phyloP scores from a whole-genome alignment of 64 coral and sea anemone genomes.

The Montipora foliosa region DNA sequence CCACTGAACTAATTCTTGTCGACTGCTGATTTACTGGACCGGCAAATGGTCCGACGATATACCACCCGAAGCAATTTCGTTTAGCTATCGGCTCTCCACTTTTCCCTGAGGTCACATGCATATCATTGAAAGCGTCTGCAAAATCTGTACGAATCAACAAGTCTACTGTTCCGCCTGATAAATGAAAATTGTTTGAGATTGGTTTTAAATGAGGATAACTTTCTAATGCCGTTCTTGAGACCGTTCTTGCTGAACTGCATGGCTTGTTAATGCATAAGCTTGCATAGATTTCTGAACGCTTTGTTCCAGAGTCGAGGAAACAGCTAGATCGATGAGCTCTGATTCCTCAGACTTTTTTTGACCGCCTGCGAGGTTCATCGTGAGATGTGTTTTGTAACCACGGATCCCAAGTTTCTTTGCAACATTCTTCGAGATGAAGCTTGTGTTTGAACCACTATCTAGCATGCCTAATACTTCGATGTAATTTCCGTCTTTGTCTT shows the following conservation, averaged over 20 bases:
- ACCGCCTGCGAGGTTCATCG: constrained; percentile 48
- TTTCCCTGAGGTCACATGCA: constrained; percentile 34
- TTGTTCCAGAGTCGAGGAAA: background rate
- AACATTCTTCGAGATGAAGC: constrained; percentile 48
- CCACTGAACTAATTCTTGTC: constrained; percentile 43
- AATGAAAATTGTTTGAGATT: background rate
- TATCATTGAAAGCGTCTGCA: constrained; percentile 63
- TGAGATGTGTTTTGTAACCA: constrained; percentile 31
- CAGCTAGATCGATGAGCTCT: constrained; percentile 28
- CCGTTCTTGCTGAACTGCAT: constrained; percentile 53
- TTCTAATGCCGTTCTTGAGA: constrained; percentile 42
- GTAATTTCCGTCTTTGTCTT: constrained; percentile 18
- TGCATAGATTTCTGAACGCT: constrained; percentile 27
- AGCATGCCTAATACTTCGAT: constrained; percentile 39
- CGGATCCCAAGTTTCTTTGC: constrained; percentile 39
- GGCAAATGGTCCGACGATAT: constrained; percentile 21
- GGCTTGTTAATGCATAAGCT: constrained; percentile 42
- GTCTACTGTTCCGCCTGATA: constrained; percentile 3
- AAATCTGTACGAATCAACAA: background rate
- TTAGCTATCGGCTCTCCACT: constrained; percentile 50
- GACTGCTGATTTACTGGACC: background rate
- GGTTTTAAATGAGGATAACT: constrained; percentile 4
- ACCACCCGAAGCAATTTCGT: constrained; percentile 26
- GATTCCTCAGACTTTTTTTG: constrained; percentile 36
- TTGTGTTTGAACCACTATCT: constrained; percentile 67